These are phyloP conservation scores for Centrocercus urophasianus DNA, from an alignment of 2,113 vertebrate species.

Conservation along the genomic window DNA sequence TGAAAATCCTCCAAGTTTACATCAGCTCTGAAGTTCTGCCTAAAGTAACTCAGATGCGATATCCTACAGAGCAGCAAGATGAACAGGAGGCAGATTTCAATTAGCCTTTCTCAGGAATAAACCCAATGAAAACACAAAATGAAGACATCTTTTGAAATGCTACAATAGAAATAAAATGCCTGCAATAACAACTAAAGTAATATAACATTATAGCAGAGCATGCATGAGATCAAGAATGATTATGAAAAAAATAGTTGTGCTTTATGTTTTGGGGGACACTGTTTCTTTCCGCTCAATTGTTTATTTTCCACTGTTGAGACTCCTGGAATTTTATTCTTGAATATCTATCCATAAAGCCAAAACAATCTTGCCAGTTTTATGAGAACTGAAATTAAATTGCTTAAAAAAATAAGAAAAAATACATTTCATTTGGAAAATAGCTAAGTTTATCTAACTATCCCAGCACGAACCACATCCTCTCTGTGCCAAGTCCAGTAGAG, in stretches of 20 bases:
- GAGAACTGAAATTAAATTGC: neutral
- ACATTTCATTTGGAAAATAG: neutral
- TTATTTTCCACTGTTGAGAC: neutral
- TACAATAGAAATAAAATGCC: neutral
- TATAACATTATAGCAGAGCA: neutral
- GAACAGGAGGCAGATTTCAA: neutral
- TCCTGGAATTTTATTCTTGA: neutral
- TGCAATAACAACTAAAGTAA: neutral
- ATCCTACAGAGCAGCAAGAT: conserved; percentile 1
- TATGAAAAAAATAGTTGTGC: neutral
- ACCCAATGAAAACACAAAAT: neutral
- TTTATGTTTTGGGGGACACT: neutral
- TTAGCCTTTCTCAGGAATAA: conserved; percentile 9
- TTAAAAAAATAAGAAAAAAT: neutral
- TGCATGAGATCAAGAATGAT: neutral
- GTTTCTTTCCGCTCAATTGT: neutral
- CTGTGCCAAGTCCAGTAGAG: neutral
- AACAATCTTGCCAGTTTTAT: neutral
- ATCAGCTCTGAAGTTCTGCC: conserved; percentile 3
- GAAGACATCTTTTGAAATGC: neutral
- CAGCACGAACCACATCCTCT: neutral
- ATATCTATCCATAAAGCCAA: neutral
- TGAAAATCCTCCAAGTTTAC: conserved; percentile 13
- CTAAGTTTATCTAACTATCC: neutral
- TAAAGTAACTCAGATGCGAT: neutral